Percentiles rank a stretch among this genome's conserved stretches.
phyloP scores from a whole-genome alignment of 35 echinoderm and acorn worm genomes.

The Strongylocentrotus purpuratus region DNA sequence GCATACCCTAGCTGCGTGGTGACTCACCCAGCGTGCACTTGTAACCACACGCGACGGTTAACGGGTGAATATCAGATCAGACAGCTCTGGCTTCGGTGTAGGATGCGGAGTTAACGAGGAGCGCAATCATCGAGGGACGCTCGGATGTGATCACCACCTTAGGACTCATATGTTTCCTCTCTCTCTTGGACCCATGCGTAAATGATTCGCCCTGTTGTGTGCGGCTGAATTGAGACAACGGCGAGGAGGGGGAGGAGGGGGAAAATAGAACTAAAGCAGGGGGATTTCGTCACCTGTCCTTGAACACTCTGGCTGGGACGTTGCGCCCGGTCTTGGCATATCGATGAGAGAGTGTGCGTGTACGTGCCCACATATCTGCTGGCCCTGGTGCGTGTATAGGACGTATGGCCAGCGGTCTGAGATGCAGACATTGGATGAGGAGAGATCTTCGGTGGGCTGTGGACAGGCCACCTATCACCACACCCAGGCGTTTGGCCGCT shows the following conservation, averaged over 20 bases:
- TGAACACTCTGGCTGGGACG: neutral
- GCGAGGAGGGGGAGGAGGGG: neutral
- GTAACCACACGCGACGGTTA: neutral
- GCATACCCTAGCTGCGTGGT: neutral
- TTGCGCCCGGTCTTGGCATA: constrained; percentile 6
- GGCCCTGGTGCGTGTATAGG: constrained; percentile 48
- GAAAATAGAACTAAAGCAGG: neutral
- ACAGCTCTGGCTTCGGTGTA: neutral
- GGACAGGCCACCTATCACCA: constrained; percentile 21
- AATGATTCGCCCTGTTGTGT: neutral
- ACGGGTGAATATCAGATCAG: neutral
- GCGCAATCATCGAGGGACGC: neutral
- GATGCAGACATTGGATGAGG: constrained; percentile 33
- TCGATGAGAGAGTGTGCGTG: constrained; percentile 47
- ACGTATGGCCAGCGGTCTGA: constrained; percentile 31
- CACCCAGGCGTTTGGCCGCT: constrained; percentile 37
- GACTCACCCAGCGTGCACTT: constrained; percentile 1
- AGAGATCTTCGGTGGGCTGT: neutral
- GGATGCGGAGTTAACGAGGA: neutral
- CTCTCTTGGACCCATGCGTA: neutral
- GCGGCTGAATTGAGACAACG: neutral
- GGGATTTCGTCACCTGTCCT: constrained; percentile 29
- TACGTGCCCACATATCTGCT: constrained; percentile 38
- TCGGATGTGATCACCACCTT: constrained; percentile 24
- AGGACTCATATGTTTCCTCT: constrained; percentile 3